Conservation (phyloP, 2,888 invertebrate genomes). For the Sclerodermus sp. region DNA sequence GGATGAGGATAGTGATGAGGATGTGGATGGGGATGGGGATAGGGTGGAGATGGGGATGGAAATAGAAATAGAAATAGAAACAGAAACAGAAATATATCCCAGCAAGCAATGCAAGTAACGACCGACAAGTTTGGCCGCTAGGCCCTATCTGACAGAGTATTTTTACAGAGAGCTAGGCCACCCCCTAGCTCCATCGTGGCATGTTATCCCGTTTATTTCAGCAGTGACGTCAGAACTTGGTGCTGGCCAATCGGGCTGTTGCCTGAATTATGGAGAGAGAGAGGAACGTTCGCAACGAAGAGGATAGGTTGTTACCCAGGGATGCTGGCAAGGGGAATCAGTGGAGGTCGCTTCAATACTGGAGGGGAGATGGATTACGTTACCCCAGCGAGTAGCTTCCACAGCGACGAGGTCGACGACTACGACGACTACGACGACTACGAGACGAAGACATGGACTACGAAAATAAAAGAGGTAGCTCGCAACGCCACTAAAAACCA, state of each 20-base stretch:
- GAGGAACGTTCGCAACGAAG: slow-evolving; percentile 1
- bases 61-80: not conserved
- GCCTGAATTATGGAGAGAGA: slow-evolving; percentile 45
- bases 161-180: slow-evolving; percentile 41
- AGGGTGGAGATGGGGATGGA: no score
- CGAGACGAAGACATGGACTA: no score
- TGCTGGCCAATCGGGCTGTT: slow-evolving; percentile 43
- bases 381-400: no score
- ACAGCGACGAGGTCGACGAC: no score
- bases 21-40: not conserved
- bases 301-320: no score
- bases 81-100: not conserved
- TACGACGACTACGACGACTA: no score
- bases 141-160: slow-evolving; percentile 47
- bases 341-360: no score
- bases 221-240: slow-evolving; percentile 46
- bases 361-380: no score
- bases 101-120: slow-evolving; percentile 6
- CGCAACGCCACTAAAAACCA: no score
- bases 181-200: slow-evolving; percentile 27
- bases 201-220: slow-evolving; percentile 42
- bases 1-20: not conserved
- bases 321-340: no score
- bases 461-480: no score
- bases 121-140: slow-evolving; percentile 39